These are phyloP conservation scores for Drosophila lini DNA, from an alignment of 1,140 invertebrate species.

Conservation along the genomic window DNA sequence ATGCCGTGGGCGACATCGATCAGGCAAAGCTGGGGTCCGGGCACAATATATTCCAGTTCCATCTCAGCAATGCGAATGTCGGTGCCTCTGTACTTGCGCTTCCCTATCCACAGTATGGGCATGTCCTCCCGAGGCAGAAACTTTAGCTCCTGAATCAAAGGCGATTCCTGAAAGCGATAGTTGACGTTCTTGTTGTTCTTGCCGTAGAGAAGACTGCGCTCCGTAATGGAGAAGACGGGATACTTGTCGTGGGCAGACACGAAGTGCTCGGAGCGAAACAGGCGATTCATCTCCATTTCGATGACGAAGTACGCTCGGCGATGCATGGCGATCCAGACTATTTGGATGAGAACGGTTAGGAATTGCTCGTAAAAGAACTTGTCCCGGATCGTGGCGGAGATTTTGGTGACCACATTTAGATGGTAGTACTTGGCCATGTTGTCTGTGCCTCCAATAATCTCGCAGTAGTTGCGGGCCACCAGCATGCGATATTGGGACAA, in stretches of 20 bases:
- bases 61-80: constrained; percentile 62
- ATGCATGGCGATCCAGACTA: constrained; percentile 75
- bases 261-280: constrained; percentile 78
- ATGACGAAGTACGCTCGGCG: constrained; percentile 68
- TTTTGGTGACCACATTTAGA: constrained; percentile 56
- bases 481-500: constrained; percentile 73
- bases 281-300: constrained; percentile 76
- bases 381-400: constrained; percentile 60
- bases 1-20: constrained; percentile 76
- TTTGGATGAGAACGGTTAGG: constrained; percentile 59
- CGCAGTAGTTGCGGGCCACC: constrained; percentile 72
- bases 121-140: constrained; percentile 59
- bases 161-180: constrained; percentile 68
- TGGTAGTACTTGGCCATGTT: constrained; percentile 63
- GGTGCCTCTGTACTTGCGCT: constrained; percentile 72
- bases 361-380: constrained; percentile 67
- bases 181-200: constrained; percentile 61
- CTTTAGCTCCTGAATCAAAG: constrained; percentile 66
- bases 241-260: constrained; percentile 25
- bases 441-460: constrained; percentile 57
- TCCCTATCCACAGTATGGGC: constrained; percentile 75
- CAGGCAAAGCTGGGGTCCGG: constrained; percentile 57
- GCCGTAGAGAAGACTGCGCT: constrained; percentile 70
- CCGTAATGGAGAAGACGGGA: constrained; percentile 46
- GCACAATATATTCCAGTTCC: constrained; percentile 76